Evolutionary conservation across 2,888 invertebrate genomes (phyloP).

Genomic region (Eilema caniola): DNA sequence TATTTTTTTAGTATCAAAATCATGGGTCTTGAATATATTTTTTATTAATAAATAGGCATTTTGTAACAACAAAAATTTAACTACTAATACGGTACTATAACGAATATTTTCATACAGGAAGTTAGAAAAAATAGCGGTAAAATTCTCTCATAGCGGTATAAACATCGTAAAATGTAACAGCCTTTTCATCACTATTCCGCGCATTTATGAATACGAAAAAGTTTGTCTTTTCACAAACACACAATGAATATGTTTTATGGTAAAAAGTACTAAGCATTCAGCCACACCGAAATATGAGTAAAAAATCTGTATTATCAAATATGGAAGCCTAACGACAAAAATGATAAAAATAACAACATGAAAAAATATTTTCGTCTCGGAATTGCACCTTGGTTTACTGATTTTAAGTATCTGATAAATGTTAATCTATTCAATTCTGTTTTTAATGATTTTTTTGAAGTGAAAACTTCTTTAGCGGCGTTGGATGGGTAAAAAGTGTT

Average conservation of each 20-base stretch:
- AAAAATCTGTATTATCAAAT: neutral
- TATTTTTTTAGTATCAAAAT: no score
- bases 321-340: neutral
- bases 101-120: no score
- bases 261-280: neutral
- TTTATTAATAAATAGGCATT: no score
- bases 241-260: constrained; percentile 8
- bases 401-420: neutral
- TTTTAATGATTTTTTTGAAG: no score
- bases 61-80: no score
- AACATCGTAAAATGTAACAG: neutral
- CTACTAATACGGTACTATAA: neutral
- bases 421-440: neutral
- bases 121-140: no score
- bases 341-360: neutral
- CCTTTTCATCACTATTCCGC: neutral
- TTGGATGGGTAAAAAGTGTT: no score
- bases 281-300: neutral
- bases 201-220: constrained; percentile 15
- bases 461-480: no score
- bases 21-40: no score
- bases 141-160: neutral
- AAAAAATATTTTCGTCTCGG: neutral
- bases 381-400: neutral
- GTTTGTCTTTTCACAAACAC: constrained; percentile 7